These are phyloP conservation scores for Troides oblongomaculatus DNA, from an alignment of 2,888 invertebrate genomes.

Conservation along the genomic window DNA sequence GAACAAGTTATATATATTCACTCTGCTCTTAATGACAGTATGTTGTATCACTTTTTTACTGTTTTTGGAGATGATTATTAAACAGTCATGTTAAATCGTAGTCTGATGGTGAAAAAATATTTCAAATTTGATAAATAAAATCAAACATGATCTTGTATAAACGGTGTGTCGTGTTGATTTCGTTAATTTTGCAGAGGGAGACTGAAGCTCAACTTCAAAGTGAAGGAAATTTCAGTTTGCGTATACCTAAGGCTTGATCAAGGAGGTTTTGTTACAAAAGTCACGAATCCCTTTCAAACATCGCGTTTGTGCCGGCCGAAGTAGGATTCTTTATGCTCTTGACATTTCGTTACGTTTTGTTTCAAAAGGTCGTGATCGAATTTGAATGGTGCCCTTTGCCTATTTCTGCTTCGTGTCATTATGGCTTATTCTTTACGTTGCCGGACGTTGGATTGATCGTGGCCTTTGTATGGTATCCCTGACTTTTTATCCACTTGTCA, in stretches of 20 bases:
- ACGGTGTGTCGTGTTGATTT: conserved; percentile 2
- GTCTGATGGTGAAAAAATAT: not conserved
- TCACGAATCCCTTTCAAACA: conserved; percentile 29
- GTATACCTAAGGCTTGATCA: conserved; percentile 20
- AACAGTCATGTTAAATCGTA: not conserved
- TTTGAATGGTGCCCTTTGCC: conserved; percentile 31
- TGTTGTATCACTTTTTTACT: too few relatives aligned
- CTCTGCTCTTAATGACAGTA: too few relatives aligned
- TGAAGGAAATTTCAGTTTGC: conserved; percentile 26
- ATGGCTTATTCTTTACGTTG: conserved; percentile 15
- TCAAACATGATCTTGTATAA: not conserved
- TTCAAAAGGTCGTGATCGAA: conserved; percentile 31
- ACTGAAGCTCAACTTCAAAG: conserved; percentile 26
- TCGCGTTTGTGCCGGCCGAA: conserved; percentile 22
- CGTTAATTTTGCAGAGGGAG: conserved; percentile 11
- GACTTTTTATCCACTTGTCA: conserved; percentile 16
- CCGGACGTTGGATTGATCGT: conserved; percentile 26
- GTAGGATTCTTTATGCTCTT: conserved; percentile 31
- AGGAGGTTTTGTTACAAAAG: conserved; percentile 30
- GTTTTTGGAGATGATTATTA: not conserved
- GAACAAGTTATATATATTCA: too few relatives aligned
- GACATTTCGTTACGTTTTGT: conserved; percentile 31
- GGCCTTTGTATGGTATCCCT: conserved; percentile 22
- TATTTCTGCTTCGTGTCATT: conserved; percentile 28
- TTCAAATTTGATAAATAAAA: not conserved